A percentile compares a stretch with the other conserved stretches of the same genome.
These are phyloP conservation scores for Caenorhabditis plicata DNA, from an alignment of 2,888 invertebrate species.

Conservation along the genomic window DNA sequence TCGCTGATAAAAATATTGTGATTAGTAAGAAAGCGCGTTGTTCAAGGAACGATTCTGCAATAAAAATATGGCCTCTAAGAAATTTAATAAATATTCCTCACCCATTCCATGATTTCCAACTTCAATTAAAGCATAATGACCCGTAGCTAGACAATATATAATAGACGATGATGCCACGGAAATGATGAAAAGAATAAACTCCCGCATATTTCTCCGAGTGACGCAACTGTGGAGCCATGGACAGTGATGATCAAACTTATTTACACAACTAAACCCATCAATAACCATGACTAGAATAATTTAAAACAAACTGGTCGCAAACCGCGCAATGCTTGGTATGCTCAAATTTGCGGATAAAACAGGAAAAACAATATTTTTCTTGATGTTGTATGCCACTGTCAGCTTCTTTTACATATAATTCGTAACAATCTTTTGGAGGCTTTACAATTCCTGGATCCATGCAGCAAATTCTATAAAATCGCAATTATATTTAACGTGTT, in stretches of 20 bases:
- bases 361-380: conserved; percentile 42
- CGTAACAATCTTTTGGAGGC: conserved; percentile 20
- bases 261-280: conserved; percentile 41
- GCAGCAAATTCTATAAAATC: conserved; percentile 23
- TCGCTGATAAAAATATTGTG: conserved; percentile 30
- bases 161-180: conserved; percentile 32
- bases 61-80: too few relatives aligned
- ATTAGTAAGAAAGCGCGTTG: conserved; percentile 33
- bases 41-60: conserved; percentile 34
- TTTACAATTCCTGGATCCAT: conserved; percentile 39
- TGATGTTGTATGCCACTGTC: conserved; percentile 31
- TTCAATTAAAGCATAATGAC: conserved; percentile 15
- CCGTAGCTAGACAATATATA: conserved; percentile 29
- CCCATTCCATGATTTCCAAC: conserved; percentile 32
- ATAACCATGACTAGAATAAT: neutral
- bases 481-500: too few relatives aligned
- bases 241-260: conserved; percentile 50
- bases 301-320: conserved; percentile 41
- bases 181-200: conserved; percentile 43
- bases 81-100: conserved; percentile 8
- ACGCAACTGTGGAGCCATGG: conserved; percentile 51
- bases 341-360: conserved; percentile 33
- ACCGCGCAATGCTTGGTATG: conserved; percentile 48
- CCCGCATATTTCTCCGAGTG: conserved; percentile 41
- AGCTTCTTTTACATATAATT: conserved; percentile 33